A percentile compares a stretch with the other conserved stretches of the same genome.
These are phyloP conservation scores for Amblyteles armatorius DNA, from an alignment of 2,888 invertebrate genomes.

Conservation along the genomic window DNA sequence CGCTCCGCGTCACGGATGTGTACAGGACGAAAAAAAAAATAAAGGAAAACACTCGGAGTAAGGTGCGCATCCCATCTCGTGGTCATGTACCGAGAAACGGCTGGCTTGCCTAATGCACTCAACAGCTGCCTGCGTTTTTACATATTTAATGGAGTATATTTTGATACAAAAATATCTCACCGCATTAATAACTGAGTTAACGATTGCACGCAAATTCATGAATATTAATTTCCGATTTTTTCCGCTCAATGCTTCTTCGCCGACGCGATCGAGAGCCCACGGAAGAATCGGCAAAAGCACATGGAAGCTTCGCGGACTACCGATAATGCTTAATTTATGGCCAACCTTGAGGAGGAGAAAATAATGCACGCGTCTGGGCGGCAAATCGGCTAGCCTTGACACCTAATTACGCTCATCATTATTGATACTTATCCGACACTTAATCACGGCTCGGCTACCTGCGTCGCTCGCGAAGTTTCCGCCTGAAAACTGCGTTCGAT, in stretches of 20 bases:
- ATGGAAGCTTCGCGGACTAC: slow-evolving; percentile 11
- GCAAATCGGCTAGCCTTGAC: slow-evolving; percentile 62
- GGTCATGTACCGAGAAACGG: not conserved
- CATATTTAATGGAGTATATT: not conserved
- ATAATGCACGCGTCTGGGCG: slow-evolving; percentile 60
- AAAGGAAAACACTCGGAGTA: not conserved
- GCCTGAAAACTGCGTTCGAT: slow-evolving; percentile 42
- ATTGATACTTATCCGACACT: slow-evolving; percentile 68
- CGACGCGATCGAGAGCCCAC: slow-evolving; percentile 2
- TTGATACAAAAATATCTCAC: not conserved
- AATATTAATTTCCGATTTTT: not conserved
- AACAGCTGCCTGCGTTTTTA: slow-evolving; percentile 1
- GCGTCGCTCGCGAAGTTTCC: slow-evolving; percentile 48
- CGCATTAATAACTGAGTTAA: not conserved
- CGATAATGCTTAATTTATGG: slow-evolving; percentile 48
- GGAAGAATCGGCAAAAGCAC: not conserved
- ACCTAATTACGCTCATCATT: slow-evolving; percentile 68
- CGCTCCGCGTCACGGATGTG: slow-evolving; percentile 51
- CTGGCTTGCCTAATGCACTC: not conserved
- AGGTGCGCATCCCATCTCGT: not conserved
- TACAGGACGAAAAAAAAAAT: slow-evolving; percentile 13
- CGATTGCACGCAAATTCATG: not conserved
- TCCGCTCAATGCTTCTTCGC: not conserved
- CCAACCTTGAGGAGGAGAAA: slow-evolving; percentile 44
- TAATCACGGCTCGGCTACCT: slow-evolving; percentile 62